Evolutionary conservation across 2,888 invertebrate genomes (phyloP), one percentile per base, ranked within the genome.

Genomic region (Eulithis testata): DNA sequence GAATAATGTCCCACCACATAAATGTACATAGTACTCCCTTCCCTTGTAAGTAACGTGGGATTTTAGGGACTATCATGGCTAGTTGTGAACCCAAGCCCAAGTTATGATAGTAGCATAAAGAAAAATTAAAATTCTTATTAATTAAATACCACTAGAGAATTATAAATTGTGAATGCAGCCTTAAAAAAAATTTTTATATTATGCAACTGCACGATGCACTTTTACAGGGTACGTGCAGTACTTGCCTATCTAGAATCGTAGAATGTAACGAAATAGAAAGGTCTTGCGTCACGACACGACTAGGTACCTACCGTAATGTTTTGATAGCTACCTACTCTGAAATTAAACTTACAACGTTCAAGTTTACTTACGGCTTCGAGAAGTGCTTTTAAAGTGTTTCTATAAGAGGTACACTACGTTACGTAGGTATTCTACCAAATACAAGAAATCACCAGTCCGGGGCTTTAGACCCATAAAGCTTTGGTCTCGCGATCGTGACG

Each of bases 191-290:
- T 27, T 51, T 45, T 40, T 47, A 47, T 12, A n/a, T 2, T 14
- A 14, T 4, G 49, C 49, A 4, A 49, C 49, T 49, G 49, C 49
- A 49, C 21, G 11, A 21, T 21, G 21, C 49, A 49, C 49, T 49
- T 47, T 21, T 21, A 60, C 9, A 27, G 54, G 36, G 14, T 59
- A 53, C 11, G 7, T 61, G 61, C 31, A 31, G 31, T 31, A 31
- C 31, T 2, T 21, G 21, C 21, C 73, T 73, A 61, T 67, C 69
- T 69, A 69, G 68, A 71, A 74, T 73, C 76, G n/a, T 79, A 76
- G 73, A 76, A 73, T 75, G 79, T 76, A 72, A 74, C 68, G 68
- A 73, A 76, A 81, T 81, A 72, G 82, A 81, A 82, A 81, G 82
- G 72, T 7, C 14, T 66, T 65, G 58, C 52, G 69, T 74, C 75